Percentiles rank a stretch among this genome's conserved stretches.
phyloP scores from a whole-genome alignment of 2,888 invertebrate species.

The Opisthograptis luteolata region DNA sequence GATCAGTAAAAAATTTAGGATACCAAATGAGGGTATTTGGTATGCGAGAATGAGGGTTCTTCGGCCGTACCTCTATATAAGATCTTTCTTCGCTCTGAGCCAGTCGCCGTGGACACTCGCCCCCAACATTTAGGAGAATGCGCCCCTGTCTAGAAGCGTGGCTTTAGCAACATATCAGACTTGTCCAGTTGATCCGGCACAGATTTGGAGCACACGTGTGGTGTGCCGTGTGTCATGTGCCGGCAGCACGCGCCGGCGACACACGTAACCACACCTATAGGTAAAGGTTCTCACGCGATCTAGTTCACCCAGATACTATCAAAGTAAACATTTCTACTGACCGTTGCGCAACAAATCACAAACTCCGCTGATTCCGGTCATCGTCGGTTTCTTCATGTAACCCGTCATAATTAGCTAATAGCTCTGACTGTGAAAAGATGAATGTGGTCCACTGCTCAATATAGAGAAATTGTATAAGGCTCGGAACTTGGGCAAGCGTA shows the following conservation, averaged over 20 bases:
- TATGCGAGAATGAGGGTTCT: too few species aligned
- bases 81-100: too few species aligned
- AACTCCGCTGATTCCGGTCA: conserved; percentile 4
- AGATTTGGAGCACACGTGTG: conserved; percentile 43
- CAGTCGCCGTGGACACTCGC: too few species aligned
- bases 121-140: too few species aligned
- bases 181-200: conserved; percentile 19
- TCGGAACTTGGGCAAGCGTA: conserved; percentile 21
- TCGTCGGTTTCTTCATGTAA: conserved; percentile 2
- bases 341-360: conserved; percentile 10
- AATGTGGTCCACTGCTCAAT: conserved; percentile 20
- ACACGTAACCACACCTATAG: conserved; percentile 1
- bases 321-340: conserved; percentile 9
- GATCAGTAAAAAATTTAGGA: too few species aligned
- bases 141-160: too few species aligned
- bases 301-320: conserved; percentile 3
- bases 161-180: conserved; percentile 13
- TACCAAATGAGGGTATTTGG: too few species aligned
- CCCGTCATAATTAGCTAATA: conserved; percentile 28
- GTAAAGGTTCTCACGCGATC: conserved; percentile 10
- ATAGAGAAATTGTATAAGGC: conserved; percentile 25
- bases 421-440: conserved; percentile 10
- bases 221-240: not conserved
- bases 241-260: not conserved
- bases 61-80: too few species aligned